Conservation (phyloP, 1,140 invertebrate species). For the Triops longicaudatus region DNA sequence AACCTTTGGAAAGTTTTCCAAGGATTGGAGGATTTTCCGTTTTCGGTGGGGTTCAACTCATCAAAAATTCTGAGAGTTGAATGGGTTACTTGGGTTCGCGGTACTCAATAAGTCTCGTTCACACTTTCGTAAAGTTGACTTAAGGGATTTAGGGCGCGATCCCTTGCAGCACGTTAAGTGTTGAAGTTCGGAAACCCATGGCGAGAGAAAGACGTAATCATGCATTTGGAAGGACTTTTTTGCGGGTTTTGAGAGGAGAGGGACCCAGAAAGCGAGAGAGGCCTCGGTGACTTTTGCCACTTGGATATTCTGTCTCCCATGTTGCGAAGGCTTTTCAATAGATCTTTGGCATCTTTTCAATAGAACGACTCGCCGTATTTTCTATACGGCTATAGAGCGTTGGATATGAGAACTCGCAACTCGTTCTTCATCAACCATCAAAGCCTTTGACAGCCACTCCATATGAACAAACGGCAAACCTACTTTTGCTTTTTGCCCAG, state of each 20-base stretch:
- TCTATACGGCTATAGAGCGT: not conserved
- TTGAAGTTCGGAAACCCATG: too few relatives aligned
- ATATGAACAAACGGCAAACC: not conserved
- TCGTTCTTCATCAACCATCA: not conserved
- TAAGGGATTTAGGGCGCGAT: not conserved
- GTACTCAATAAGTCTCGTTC: not conserved
- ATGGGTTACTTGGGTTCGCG: not conserved
- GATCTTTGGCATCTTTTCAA: slow-evolving; percentile 15
- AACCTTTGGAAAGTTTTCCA: not conserved
- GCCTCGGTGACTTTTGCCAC: not conserved
- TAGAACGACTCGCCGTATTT: not conserved
- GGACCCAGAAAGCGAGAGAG: not conserved
- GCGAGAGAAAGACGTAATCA: not conserved
- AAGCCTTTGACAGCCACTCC: slow-evolving; percentile 10
- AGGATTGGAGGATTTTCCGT: not conserved
- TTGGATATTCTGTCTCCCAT: not conserved
- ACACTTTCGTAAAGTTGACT: not conserved
- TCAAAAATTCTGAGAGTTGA: not conserved
- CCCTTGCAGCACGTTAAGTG: not conserved
- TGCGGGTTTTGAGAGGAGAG: too few relatives aligned
- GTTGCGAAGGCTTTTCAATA: slow-evolving; percentile 8
- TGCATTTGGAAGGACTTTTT: not conserved
- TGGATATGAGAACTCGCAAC: not conserved
- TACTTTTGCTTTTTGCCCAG: not conserved
- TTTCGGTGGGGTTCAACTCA: not conserved